Percentiles rank a stretch among this genome's conserved stretches.
These are phyloP conservation scores for Argyresthia albistria DNA, from an alignment of 2,888 invertebrate genomes.

Conservation along the genomic window DNA sequence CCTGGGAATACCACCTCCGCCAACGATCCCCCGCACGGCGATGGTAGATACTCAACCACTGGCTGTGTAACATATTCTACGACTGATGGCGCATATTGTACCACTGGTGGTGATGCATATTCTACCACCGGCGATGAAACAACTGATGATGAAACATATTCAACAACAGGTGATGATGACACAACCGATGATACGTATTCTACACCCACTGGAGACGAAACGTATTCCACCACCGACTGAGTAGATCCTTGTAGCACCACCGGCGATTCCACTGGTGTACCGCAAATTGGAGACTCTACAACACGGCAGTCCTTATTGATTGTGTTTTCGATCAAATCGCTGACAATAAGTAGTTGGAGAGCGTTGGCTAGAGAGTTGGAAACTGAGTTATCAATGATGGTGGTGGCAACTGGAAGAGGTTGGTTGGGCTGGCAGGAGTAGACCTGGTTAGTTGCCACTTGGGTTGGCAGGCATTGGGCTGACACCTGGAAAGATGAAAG, in stretches of 20 bases:
- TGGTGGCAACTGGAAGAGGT: slow-evolving; percentile 22
- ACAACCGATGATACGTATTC: neutral
- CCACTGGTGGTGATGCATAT: neutral
- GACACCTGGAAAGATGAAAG: no score
- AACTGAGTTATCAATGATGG: slow-evolving; percentile 37
- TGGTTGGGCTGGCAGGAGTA: slow-evolving; percentile 6
- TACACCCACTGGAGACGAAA: neutral
- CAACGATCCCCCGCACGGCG: slow-evolving; percentile 10
- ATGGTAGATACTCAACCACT: neutral
- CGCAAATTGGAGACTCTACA: neutral
- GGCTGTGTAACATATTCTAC: no score
- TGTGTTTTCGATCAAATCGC: slow-evolving; percentile 30
- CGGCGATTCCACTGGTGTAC: neutral
- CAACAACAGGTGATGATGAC: no score
- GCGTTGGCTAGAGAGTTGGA: slow-evolving; percentile 42
- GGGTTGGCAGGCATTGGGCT: no score
- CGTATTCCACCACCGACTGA: neutral
- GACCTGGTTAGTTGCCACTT: neutral
- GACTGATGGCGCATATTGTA: neutral
- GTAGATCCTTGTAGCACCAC: neutral
- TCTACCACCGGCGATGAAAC: neutral
- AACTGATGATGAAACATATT: neutral
- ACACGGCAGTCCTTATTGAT: neutral
- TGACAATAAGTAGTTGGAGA: slow-evolving; percentile 38
- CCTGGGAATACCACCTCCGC: slow-evolving; percentile 27